Percentiles rank a stretch among this genome's conserved stretches.
Conservation (phyloP, 2,797 vertebrate species). For the Clamator glandarius region DNA sequence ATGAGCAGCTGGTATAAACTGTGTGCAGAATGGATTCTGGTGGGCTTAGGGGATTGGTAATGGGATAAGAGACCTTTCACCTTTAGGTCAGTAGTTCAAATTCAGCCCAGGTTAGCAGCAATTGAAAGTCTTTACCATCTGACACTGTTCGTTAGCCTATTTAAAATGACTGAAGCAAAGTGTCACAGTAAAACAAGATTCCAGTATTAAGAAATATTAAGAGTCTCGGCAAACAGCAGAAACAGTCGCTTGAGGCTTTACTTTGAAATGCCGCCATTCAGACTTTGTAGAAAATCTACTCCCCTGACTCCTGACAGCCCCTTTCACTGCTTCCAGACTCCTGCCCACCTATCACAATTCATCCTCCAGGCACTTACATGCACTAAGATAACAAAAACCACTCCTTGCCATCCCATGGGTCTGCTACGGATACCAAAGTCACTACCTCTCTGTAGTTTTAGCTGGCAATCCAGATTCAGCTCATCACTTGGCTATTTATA, state of each 20-base stretch:
- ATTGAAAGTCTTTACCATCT: constrained; percentile 65
- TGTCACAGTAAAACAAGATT: constrained; percentile 48
- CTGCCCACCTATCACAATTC: not conserved
- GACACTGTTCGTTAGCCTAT: constrained; percentile 57
- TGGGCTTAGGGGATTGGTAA: constrained; percentile 62
- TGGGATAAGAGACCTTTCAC: constrained; percentile 73
- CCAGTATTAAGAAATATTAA: constrained; percentile 38
- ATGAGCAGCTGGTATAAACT: constrained; percentile 67
- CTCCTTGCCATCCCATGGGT: rapidly evolving
- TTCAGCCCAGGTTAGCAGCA: constrained; percentile 66
- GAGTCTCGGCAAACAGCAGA: not conserved
- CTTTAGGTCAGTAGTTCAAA: constrained; percentile 68
- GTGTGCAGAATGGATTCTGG: constrained; percentile 65
- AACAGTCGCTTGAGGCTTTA: not conserved
- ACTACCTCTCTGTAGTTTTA: not conserved
- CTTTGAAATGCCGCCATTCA: not conserved
- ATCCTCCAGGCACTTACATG: not conserved
- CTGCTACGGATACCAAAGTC: not conserved
- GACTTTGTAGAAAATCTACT: not conserved
- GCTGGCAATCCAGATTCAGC: not conserved
- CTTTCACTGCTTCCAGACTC: not conserved
- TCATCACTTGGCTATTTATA: not conserved
- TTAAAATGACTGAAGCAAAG: constrained; percentile 52
- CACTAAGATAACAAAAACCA: not conserved
- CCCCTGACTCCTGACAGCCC: not conserved